Evolutionary conservation across 2,113 vertebrate species (phyloP).

Genomic region (Trochalopteron elliotii): DNA sequence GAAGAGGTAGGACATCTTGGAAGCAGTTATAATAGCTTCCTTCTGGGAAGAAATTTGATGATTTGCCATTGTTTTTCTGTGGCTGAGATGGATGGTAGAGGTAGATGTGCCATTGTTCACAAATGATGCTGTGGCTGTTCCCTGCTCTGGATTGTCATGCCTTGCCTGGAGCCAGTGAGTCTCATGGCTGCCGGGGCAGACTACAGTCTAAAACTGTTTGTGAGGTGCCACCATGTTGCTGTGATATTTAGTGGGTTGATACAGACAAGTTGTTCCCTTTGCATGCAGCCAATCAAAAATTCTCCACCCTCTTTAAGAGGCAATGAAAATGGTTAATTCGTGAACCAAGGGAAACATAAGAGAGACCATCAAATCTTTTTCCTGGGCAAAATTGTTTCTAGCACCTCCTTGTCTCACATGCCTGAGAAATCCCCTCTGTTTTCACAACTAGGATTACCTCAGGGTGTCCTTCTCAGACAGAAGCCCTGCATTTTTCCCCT

Average conservation of each 20-base stretch:
- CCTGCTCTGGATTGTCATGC: neutral
- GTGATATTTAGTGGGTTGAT: neutral
- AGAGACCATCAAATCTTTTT: neutral
- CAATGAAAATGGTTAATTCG: neutral
- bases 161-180: neutral
- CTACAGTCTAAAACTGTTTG: neutral
- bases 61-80: neutral
- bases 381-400: neutral
- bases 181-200: neutral
- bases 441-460: neutral
- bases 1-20: neutral
- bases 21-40: neutral
- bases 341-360: neutral
- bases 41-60: neutral
- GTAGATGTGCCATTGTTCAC: neutral
- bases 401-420: neutral
- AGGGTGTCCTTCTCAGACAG: neutral
- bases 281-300: neutral
- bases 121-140: neutral
- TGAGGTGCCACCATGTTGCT: neutral
- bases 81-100: neutral
- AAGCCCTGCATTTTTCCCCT: neutral
- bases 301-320: neutral
- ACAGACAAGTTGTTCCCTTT: neutral
- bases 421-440: neutral